These are phyloP conservation scores for Pomatostomus ruficeps DNA, from an alignment of 2,113 vertebrate genomes.

Conservation along the genomic window DNA sequence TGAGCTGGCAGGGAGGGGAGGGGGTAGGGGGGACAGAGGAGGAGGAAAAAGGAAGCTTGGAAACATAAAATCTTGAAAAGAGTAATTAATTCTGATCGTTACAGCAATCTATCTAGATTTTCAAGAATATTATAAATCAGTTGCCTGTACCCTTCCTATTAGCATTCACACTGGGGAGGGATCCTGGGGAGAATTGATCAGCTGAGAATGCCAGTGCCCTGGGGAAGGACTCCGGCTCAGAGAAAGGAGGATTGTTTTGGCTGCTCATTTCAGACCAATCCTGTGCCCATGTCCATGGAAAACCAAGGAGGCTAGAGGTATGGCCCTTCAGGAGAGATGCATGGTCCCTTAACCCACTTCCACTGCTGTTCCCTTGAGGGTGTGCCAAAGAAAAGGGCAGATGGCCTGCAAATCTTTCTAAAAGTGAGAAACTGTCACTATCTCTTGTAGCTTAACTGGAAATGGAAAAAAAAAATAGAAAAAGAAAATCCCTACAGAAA, in stretches of 20 bases:
- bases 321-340: rapidly evolving
- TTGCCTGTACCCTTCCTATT: slow-evolving; percentile 9
- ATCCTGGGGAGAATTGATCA: slow-evolving; percentile 14
- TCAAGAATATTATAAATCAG: slow-evolving; percentile 54
- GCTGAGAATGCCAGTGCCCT: background rate
- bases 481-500: background rate
- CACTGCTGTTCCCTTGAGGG: background rate
- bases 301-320: background rate
- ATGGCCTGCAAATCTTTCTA: background rate
- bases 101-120: slow-evolving; percentile 44
- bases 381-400: background rate
- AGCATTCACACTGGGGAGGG: background rate
- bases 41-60: slow-evolving; percentile 29
- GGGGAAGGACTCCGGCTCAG: background rate
- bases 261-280: background rate
- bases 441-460: background rate
- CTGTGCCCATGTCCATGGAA: background rate
- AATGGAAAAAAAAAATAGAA: background rate
- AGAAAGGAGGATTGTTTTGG: background rate
- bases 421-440: background rate
- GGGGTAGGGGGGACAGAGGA: background rate
- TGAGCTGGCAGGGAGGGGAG: background rate
- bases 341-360: background rate
- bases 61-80: slow-evolving; percentile 58
- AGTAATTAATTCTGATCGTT: slow-evolving; percentile 64